Evolutionary conservation across 2,113 vertebrate genomes (phyloP).

Genomic region (Oncorhynchus kisutch): DNA sequence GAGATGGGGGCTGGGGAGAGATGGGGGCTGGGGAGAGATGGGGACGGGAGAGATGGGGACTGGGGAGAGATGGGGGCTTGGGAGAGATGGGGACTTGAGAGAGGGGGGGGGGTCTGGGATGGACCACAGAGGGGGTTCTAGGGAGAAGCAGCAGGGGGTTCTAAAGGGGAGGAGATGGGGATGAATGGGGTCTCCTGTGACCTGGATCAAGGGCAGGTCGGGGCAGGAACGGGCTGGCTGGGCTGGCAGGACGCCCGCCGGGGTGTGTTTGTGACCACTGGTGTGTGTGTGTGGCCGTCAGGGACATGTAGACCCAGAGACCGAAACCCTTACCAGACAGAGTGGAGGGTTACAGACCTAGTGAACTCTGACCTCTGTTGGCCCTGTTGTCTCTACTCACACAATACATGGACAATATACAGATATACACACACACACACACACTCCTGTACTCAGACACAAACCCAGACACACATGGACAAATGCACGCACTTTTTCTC

Average conservation of each 20-base stretch:
- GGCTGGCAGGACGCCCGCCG: conserved; percentile 33
- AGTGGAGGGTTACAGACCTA: background rate
- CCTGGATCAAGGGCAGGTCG: conserved; percentile 54
- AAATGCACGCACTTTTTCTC: no score
- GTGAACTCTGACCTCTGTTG: conserved; percentile 8
- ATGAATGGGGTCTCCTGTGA: conserved; percentile 63
- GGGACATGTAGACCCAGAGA: background rate
- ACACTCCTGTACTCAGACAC: no score
- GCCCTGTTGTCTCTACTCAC: no score
- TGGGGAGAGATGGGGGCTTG: background rate
- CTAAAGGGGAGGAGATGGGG: conserved; percentile 49
- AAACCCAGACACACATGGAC: no score
- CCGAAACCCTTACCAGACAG: no score
- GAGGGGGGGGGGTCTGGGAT: conserved; percentile 33
- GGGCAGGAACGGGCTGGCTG: background rate
- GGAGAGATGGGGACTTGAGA: no score
- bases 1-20: background rate
- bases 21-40: no score
- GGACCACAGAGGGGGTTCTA: conserved; percentile 29
- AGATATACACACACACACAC: no score
- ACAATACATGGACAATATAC: no score
- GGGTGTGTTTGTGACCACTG: background rate
- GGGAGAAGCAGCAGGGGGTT: conserved; percentile 4
- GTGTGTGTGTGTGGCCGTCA: background rate
- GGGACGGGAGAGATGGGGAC: conserved; percentile 17